These are phyloP conservation scores for Maconellicoccus hirsutus DNA, from an alignment of 1,140 invertebrate species.

Conservation along the genomic window DNA sequence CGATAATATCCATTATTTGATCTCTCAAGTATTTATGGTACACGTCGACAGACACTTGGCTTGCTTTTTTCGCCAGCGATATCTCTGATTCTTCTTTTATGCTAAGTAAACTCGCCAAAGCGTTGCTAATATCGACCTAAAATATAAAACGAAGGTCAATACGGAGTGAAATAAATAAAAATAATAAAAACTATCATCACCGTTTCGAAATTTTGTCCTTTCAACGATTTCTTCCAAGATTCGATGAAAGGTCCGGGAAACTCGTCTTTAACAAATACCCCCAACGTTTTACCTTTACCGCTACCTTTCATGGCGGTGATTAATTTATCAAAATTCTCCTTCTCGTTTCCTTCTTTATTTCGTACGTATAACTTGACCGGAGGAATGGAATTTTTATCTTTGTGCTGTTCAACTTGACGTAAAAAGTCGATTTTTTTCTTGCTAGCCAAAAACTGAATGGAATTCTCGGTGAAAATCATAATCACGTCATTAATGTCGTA, in stretches of 20 bases:
- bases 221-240: constrained; percentile 68
- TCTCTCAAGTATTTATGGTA: constrained; percentile 94
- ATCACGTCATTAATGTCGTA: constrained; percentile 94
- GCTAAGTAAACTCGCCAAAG: constrained; percentile 77
- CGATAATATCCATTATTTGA: constrained; percentile 97
- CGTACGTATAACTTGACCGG: constrained; percentile 75
- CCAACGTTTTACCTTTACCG: constrained; percentile 78
- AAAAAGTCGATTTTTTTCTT: constrained; percentile 98
- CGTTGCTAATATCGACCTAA: constrained; percentile 72
- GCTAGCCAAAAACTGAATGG: constrained; percentile 81
- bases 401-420: constrained; percentile 75
- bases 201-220: constrained; percentile 66
- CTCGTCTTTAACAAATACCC: constrained; percentile 90
- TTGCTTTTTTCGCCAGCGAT: constrained; percentile 86
- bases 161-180: background rate
- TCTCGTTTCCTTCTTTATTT: constrained; percentile 91
- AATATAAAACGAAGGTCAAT: constrained; percentile 23
- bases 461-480: constrained; percentile 74
- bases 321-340: constrained; percentile 82
- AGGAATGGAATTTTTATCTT: constrained; percentile 72
- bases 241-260: constrained; percentile 88
- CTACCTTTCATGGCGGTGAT: constrained; percentile 75
- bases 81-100: constrained; percentile 93
- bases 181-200: constrained; percentile 35
- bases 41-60: constrained; percentile 82